These are phyloP conservation scores for Hyperopisus bebe DNA, from an alignment of 2,113 vertebrate species.

Conservation along the genomic window DNA sequence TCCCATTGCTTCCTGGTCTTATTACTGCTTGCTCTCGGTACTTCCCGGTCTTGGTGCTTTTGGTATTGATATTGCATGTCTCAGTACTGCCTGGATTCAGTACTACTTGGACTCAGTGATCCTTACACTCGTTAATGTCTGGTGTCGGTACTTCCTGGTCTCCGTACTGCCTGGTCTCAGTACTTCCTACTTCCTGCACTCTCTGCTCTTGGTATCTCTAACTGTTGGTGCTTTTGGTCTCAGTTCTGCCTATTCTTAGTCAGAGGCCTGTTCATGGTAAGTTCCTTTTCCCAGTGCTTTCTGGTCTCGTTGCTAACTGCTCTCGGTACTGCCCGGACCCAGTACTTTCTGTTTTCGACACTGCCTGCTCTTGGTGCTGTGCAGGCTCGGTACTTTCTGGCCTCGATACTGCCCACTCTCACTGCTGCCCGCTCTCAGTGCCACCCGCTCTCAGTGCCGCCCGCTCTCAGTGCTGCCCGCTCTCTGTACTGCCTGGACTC, in stretches of 20 bases:
- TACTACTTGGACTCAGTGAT: neutral
- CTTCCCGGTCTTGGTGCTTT: neutral
- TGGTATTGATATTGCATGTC: constrained; percentile 41
- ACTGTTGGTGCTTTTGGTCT: neutral
- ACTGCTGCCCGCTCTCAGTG: neutral
- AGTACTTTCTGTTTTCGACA: neutral
- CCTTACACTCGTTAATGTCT: neutral
- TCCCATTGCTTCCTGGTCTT: neutral
- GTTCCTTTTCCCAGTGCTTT: neutral
- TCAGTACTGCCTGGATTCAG: neutral
- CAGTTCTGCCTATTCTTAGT: neutral
- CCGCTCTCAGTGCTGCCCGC: too few relatives aligned
- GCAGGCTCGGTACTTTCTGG: neutral
- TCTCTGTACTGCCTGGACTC: neutral
- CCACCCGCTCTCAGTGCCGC: too few relatives aligned
- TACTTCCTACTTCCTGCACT: neutral
- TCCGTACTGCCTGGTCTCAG: neutral
- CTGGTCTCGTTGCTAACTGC: constrained; percentile 37
- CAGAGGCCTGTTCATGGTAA: neutral
- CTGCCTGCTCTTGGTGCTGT: neutral
- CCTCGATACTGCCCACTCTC: constrained; percentile 39
- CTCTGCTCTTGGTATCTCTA: neutral
- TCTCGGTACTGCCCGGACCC: neutral
- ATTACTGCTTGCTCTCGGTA: constrained; percentile 47
- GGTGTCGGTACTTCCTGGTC: neutral